Base-by-base conservation (phyloP, 2,113 vertebrate genomes). In the Arvicanthis niloticus region DNA sequence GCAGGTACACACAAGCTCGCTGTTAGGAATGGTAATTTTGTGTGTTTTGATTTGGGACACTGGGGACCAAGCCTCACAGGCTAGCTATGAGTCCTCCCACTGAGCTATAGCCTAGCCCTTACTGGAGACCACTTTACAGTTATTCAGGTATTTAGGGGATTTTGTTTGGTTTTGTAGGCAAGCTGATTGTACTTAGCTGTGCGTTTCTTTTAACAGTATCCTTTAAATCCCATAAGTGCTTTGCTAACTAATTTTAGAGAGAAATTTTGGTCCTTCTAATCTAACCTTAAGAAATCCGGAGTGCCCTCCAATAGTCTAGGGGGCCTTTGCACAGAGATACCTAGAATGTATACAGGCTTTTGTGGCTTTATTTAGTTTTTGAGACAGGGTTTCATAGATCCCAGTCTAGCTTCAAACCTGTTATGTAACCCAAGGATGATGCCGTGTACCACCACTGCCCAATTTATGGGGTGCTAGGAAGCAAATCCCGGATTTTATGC, bases 211-310 rank as follows among this genome's bases (percentile, higher is more conserved):
- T 42, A 89, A 75, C 75, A 81, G 4, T 24, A 11, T 82, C 70
- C 88, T 68, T 48, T 82, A 84, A 40, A 34, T 80, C 72, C 19
- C n/a, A 16, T 60, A 60, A 90, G 42, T 48, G n/a, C 7, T 70
- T 73, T 85, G 53, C 75, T 91, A 40, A 85, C 73, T 82, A 53
- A 81, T 37, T 89, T 89, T 85, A 86, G 31, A 86, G 77, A 34
- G 34, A 88, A 80, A 48, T 75, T 16, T 56, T 17, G 5, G 10
- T 75, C 24, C 80, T 86, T 60, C 19, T 21, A 53, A 94, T 24
- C 48, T 84, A 17, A 40, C 10, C 9, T 48, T 77, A 80, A 68
- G 60, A 88, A 65, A 87, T 62, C 40, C 21, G 42, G n/a, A 65
- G 81, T 17, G 1, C 17, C 29, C 60, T 34, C 62, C 34, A 53